Evolutionary conservation across 2,888 invertebrate species (phyloP), one percentile per base, ranked within the genome.

Genomic region (Microdon myrmicae): DNA sequence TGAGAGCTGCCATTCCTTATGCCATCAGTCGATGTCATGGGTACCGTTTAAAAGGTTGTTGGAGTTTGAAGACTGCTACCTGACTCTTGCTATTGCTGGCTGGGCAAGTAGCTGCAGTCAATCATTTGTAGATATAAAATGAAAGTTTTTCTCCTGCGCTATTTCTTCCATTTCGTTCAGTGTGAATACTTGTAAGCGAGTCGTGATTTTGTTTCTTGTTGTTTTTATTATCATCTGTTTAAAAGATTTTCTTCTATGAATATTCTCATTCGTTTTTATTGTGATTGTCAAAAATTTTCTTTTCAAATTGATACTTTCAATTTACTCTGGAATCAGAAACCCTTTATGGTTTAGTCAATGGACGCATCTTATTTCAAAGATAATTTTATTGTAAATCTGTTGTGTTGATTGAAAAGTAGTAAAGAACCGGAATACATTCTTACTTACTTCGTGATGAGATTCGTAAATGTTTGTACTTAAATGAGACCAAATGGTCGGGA

Each of bases 101-200:
- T n/a, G n/a, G n/a, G n/a, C 22, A 22, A 25, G 43, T 19, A 38
- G 16, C 37, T 32, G 32, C 28, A 38, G 41, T 43, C 35, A 41
- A 48, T 56, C 56, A 56, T 56, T 56, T 56, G n/a, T n/a, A n/a
- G n/a, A n/a, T n/a, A 53, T 64, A 64, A 64, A 64, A 64, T 64
- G 64, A 64, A 64, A 64, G 64, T 64, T 64, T n/a, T 64, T 45
- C 51, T 39, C 43, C 31, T 51, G 29, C 35, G 23, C 4, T 2
- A 8, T 31, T 37, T 29, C 17, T 34, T 23, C 35, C 37, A 5
- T 19, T 44, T 12, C 31, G 12, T 23, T 5, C 17, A 6, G n/a
- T 51, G 44, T 25, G 44, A 39, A 43, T 58, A 49, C 56, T 56
- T 55, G 54, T 39, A 39, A 5, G 25, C 54, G 38, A 45, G 29